A percentile compares a stretch with the other conserved stretches of the same genome.
Conservation (phyloP, 1,140 invertebrate genomes). For the Phymastichus coffea region DNA sequence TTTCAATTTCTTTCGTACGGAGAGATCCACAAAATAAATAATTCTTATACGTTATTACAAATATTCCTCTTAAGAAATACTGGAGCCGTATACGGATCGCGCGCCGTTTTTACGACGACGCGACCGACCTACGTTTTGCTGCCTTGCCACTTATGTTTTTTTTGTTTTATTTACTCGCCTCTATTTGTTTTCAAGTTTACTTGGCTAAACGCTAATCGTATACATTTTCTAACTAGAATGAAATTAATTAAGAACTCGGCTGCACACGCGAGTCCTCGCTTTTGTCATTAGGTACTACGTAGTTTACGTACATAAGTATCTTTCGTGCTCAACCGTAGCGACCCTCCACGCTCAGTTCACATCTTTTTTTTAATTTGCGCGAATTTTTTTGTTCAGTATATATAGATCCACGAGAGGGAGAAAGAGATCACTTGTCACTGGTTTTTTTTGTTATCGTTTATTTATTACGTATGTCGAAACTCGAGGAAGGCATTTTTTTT, state of each 20-base stretch:
- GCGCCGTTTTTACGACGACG: background rate
- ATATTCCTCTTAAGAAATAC: slow-evolving; percentile 55
- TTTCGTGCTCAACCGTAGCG: slow-evolving; percentile 5
- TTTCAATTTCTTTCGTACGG: slow-evolving; percentile 39
- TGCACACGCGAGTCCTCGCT: slow-evolving; percentile 45
- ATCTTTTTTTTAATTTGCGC: no score
- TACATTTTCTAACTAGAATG: slow-evolving; percentile 59
- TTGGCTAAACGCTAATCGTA: slow-evolving; percentile 54
- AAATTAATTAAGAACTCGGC: slow-evolving; percentile 47
- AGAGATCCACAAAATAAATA: slow-evolving; percentile 59
- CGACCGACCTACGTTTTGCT: no score
- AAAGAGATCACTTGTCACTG: slow-evolving; percentile 23
- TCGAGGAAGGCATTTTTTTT: slow-evolving; percentile 27
- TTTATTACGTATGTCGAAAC: slow-evolving; percentile 25
- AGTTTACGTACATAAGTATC: slow-evolving; percentile 30
- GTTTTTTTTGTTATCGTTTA: slow-evolving; percentile 30
- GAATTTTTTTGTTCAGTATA: no score
- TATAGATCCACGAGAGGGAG: slow-evolving; percentile 20
- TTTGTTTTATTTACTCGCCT: slow-evolving; percentile 25
- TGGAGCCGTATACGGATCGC: no score
- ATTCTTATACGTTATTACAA: slow-evolving; percentile 54
- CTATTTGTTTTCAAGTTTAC: slow-evolving; percentile 39
- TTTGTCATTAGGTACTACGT: slow-evolving; percentile 26
- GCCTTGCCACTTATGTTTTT: slow-evolving; percentile 24
- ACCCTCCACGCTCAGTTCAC: background rate